Evolutionary conservation across 2,113 vertebrate species (phyloP).

Genomic region (Caloenas nicobarica): DNA sequence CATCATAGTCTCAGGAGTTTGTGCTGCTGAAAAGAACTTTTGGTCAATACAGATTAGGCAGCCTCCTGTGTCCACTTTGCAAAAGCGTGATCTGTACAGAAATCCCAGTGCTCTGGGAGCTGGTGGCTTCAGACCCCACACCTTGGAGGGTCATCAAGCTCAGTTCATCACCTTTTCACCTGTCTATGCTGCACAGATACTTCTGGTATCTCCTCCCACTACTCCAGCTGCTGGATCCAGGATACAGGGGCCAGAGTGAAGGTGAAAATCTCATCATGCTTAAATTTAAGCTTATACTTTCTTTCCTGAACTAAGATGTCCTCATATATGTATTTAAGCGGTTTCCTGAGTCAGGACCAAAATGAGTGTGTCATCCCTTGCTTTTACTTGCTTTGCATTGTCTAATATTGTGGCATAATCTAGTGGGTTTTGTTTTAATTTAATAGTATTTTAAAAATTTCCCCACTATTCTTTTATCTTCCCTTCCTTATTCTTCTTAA

Average conservation of each 20-base stretch:
- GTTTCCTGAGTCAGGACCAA: background rate
- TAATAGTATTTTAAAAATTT: slow-evolving; percentile 18
- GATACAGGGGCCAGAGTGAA: background rate
- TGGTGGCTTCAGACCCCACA: background rate
- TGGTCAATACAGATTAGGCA: background rate
- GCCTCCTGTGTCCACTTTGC: background rate
- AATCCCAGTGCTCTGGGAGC: background rate
- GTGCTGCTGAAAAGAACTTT: background rate
- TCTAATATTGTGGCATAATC: background rate
- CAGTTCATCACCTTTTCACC: background rate
- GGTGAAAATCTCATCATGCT: background rate
- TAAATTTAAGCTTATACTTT: background rate
- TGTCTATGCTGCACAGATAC: background rate
- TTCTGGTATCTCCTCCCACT: background rate
- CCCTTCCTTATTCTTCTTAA: slow-evolving; percentile 26
- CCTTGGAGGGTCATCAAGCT: background rate
- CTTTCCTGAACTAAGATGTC: background rate
- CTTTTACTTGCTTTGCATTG: slow-evolving; percentile 14
- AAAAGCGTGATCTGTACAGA: background rate
- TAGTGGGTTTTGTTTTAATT: slow-evolving; percentile 20
- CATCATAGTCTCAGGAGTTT: background rate
- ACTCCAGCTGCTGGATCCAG: background rate
- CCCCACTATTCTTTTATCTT: slow-evolving; percentile 3
- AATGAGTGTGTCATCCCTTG: background rate
- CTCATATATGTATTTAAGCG: background rate